Conservation (phyloP, 2,797 vertebrate species). For the Xyrichtys novacula region DNA sequence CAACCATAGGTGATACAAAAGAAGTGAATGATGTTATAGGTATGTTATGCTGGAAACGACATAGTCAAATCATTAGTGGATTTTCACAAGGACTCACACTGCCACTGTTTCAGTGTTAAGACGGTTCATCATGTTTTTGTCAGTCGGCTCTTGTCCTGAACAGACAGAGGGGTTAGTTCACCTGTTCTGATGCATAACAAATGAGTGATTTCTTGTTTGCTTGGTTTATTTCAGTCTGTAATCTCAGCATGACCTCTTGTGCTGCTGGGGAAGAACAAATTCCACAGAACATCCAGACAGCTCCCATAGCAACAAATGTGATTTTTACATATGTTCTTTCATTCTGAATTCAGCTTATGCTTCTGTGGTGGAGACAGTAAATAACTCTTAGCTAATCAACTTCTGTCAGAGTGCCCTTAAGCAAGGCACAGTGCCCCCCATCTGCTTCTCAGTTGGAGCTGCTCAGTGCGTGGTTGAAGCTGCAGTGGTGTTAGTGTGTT, state of each 20-base stretch:
- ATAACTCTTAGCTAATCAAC: background rate
- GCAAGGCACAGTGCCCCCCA: background rate
- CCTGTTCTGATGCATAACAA: slow-evolving; percentile 2
- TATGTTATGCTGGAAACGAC: too few species aligned
- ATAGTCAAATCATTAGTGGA: too few species aligned
- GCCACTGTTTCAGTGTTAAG: background rate
- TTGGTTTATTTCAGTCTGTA: background rate
- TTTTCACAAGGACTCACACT: too few species aligned
- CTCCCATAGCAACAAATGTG: background rate
- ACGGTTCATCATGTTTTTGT: background rate
- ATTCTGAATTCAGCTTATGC: background rate
- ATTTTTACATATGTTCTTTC: background rate
- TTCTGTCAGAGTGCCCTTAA: background rate
- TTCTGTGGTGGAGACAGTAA: background rate
- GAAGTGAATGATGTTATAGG: too few species aligned
- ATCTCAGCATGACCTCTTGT: background rate
- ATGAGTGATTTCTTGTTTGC: background rate
- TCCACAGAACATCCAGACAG: background rate
- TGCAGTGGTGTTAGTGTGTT: background rate
- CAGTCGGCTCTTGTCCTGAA: background rate
- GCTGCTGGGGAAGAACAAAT: slow-evolving; percentile 1
- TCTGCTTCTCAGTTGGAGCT: background rate
- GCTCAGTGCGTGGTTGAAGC: background rate
- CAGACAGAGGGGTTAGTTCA: background rate
- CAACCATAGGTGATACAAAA: too few species aligned